phyloP scores from a whole-genome alignment of 2,888 invertebrate species.

The Aethes cnicana region DNA sequence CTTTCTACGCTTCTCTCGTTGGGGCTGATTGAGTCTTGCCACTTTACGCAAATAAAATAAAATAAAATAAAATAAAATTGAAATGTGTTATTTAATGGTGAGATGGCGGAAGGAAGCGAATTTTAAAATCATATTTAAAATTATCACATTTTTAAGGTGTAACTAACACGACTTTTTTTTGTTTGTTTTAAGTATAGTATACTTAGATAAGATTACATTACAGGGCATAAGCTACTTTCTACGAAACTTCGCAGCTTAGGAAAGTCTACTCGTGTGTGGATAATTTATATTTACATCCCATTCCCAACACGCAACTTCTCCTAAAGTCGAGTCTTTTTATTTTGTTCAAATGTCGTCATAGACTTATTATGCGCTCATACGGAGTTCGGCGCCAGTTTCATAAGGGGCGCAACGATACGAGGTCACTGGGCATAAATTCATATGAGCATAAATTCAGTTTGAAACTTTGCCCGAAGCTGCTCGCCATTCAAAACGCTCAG shows the following conservation, averaged over 20 bases:
- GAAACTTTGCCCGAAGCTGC: slow-evolving; percentile 7
- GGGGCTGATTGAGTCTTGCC: too few species aligned
- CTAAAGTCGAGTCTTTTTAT: slow-evolving; percentile 18
- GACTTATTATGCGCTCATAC: slow-evolving; percentile 12
- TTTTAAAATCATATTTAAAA: too few species aligned
- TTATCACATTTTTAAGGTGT: too few species aligned
- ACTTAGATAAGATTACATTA: too few species aligned
- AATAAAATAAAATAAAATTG: too few species aligned
- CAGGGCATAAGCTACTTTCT: background rate
- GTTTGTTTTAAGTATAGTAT: too few species aligned
- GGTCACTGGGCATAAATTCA: slow-evolving; percentile 7
- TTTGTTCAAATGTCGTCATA: slow-evolving; percentile 1
- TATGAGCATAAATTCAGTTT: slow-evolving; percentile 1
- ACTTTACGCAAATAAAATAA: too few species aligned
- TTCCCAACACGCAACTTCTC: slow-evolving; percentile 3
- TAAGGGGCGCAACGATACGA: slow-evolving; percentile 6
- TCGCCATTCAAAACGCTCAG: background rate
- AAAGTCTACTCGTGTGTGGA: slow-evolving; percentile 4
- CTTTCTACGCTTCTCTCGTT: too few species aligned
- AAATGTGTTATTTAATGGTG: too few species aligned
- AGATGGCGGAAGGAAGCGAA: too few species aligned
- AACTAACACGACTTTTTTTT: too few species aligned
- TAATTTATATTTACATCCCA: slow-evolving; percentile 8
- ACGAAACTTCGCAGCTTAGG: background rate
- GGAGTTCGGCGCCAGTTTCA: slow-evolving; percentile 5